These are phyloP conservation scores for Drymonia ruficornis DNA, from an alignment of 2,888 invertebrate species.

Conservation along the genomic window DNA sequence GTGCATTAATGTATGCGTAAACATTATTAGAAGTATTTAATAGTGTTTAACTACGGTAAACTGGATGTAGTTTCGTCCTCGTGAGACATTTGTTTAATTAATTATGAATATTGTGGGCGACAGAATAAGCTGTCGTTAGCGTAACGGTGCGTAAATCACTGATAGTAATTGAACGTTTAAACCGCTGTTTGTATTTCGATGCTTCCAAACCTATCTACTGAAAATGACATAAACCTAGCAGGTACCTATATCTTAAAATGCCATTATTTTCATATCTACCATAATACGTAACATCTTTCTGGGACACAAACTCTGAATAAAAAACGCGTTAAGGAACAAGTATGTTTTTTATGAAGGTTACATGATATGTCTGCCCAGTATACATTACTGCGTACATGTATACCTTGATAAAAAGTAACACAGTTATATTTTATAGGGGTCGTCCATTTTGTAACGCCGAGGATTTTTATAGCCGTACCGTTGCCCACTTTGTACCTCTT, in stretches of 20 bases:
- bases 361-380: neutral
- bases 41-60: too few relatives aligned
- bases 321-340: neutral
- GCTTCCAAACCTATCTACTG: too few relatives aligned
- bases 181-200: too few relatives aligned
- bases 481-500: slow-evolving; percentile 4
- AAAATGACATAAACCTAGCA: too few relatives aligned
- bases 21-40: too few relatives aligned
- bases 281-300: neutral
- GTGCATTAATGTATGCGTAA: too few relatives aligned
- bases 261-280: neutral
- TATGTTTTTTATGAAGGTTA: slow-evolving; percentile 4
- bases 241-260: neutral
- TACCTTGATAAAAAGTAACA: slow-evolving; percentile 5
- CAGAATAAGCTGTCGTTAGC: too few relatives aligned
- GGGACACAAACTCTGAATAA: slow-evolving; percentile 1
- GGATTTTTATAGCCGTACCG: slow-evolving; percentile 7
- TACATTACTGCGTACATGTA: neutral
- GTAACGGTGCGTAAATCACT: too few relatives aligned
- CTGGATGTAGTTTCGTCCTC: too few relatives aligned
- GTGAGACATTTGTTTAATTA: too few relatives aligned
- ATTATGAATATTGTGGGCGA: too few relatives aligned
- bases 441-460: slow-evolving; percentile 7
- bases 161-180: too few relatives aligned
- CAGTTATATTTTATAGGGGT: slow-evolving; percentile 7